Conservation (phyloP, 2,888 invertebrate genomes). For the Tuta absoluta region DNA sequence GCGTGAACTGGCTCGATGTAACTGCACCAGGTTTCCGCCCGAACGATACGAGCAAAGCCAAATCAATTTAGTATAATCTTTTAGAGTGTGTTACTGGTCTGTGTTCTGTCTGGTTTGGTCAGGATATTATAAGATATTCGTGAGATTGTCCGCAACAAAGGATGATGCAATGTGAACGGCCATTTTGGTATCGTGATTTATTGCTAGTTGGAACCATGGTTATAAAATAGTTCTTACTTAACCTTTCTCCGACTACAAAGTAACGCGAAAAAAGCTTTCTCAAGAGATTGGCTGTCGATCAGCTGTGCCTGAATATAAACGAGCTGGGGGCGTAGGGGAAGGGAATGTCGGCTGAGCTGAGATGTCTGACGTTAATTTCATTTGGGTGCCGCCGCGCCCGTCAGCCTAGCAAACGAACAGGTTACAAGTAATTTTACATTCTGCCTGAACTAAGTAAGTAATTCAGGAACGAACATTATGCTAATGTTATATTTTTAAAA, state of each 20-base stretch:
- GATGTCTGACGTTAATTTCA: conserved; percentile 2
- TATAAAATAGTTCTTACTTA: background rate
- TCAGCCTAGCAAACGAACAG: background rate
- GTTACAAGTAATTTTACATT: background rate
- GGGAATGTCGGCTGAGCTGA: background rate
- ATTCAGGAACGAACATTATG: too few relatives aligned
- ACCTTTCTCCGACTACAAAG: background rate
- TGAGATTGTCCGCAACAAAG: too few relatives aligned
- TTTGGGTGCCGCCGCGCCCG: background rate
- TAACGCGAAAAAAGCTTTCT: background rate
- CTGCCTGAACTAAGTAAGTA: background rate
- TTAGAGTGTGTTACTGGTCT: background rate
- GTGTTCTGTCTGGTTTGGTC: background rate
- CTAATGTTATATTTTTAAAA: too few relatives aligned
- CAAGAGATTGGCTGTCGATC: conserved; percentile 1
- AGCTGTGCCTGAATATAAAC: background rate
- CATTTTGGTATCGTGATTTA: too few relatives aligned
- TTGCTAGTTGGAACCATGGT: too few relatives aligned
- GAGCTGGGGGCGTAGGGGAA: background rate
- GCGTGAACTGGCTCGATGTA: background rate
- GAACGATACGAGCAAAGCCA: background rate
- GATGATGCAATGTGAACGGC: too few relatives aligned
- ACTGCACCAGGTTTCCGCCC: background rate
- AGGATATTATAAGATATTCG: background rate
- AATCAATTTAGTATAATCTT: background rate